Percentiles rank a stretch among this genome's conserved stretches.
phyloP scores from a whole-genome alignment of 2,888 invertebrate species.

The Coenonympha arcania region DNA sequence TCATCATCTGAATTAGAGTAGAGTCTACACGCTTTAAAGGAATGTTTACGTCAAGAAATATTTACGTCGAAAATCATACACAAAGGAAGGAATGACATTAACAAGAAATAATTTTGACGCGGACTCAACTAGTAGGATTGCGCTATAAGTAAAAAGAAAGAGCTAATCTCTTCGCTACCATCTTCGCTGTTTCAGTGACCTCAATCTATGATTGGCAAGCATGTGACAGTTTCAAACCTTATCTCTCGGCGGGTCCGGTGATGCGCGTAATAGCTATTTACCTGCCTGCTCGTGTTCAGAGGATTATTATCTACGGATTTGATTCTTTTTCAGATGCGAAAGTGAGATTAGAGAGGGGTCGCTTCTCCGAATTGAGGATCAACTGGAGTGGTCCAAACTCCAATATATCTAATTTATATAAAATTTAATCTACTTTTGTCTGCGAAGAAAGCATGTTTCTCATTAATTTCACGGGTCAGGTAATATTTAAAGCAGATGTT shows the following conservation, averaged over 20 bases:
- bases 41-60: too few species aligned
- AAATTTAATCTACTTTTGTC: slow-evolving; percentile 17
- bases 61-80: too few species aligned
- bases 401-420: slow-evolving; percentile 19
- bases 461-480: slow-evolving; percentile 10
- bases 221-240: slow-evolving; percentile 54
- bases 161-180: slow-evolving; percentile 14
- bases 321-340: slow-evolving; percentile 54
- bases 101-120: too few species aligned
- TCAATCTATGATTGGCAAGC: slow-evolving; percentile 30
- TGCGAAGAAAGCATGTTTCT: slow-evolving; percentile 4
- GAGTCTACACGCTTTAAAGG: too few species aligned
- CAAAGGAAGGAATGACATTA: too few species aligned
- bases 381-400: slow-evolving; percentile 23
- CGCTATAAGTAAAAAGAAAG: too few species aligned
- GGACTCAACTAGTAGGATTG: too few species aligned
- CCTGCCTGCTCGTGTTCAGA: slow-evolving; percentile 50
- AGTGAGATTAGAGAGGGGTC: slow-evolving; percentile 50
- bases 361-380: slow-evolving; percentile 24
- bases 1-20: too few species aligned
- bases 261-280: slow-evolving; percentile 72
- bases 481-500: neutral
- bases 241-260: slow-evolving; percentile 54
- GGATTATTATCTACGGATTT: slow-evolving; percentile 60
- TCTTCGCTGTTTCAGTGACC: neutral